Base-by-base conservation (phyloP, 1,140 invertebrate genomes). In the Paramacrobiotus metropolitanus region DNA sequence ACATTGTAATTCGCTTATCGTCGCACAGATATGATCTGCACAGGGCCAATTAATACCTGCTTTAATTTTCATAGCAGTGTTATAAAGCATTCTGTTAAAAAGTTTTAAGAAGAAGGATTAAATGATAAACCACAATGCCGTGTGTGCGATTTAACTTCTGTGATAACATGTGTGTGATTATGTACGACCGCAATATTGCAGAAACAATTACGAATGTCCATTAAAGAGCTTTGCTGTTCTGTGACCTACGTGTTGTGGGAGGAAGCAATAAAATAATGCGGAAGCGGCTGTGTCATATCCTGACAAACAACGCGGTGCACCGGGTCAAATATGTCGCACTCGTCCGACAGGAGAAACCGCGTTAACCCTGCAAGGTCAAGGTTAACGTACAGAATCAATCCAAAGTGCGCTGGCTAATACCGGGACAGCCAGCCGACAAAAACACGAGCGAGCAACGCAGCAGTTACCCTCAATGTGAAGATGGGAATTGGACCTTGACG, bases 231-330 rank as follows among this genome's bases (percentile, higher is more conserved):
- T 40, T 61, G 21, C 21, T 34, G 60, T 20, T 60, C 2, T 0
- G 20, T n/a, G 18, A 67, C 70, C 61, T 67, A 80, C 76, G 80
- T 81, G 67, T 83, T 82, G 68, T 82, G 78, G 21, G 81, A 82
- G 9, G 79, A 77, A 4, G 79, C 71, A 30, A 79, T 76, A 65
- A 78, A 79, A 65, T 80, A 79, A 65, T 78, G 72, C 31, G 69
- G 69, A 30, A 79, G 68, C 20, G 77, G 77, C 63, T 76, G 74
- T 61, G 66, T 67, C 77, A 78, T 79, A 64, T 78, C 74, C 64
- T 78, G 74, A 63, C 69, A 73, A 21, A 76, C 68, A 9, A 62
- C 63, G 59, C 66, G 61, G 40, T 74, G 77, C 29, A 69, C 68
- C n/a, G 72, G 70, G 66, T 79, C 76, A 68, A 81, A 81, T 45